These are phyloP conservation scores for Ramphastos sulfuratus DNA, from an alignment of 2,113 vertebrate species.

Conservation along the genomic window DNA sequence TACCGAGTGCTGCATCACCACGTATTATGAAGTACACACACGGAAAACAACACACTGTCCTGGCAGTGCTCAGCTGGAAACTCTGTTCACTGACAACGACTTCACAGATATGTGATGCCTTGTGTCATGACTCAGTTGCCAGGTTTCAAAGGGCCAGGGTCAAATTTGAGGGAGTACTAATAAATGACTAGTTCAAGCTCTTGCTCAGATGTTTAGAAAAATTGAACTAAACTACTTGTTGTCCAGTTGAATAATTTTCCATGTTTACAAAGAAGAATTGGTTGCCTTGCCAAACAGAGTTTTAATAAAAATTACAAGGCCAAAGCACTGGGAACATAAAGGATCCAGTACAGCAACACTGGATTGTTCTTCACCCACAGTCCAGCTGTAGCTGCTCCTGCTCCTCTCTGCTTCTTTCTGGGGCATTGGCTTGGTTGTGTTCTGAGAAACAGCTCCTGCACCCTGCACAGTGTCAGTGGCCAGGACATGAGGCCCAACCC, in stretches of 20 bases:
- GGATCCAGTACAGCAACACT: background rate
- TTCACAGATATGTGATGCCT: background rate
- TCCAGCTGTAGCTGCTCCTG: background rate
- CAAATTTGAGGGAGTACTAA: background rate
- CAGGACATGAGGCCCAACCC: fast-evolving
- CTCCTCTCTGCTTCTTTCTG: background rate
- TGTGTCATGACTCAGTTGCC: fast-evolving
- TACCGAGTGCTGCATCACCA: background rate
- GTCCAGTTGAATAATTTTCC: background rate
- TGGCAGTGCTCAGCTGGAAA: background rate
- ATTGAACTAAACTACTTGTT: background rate
- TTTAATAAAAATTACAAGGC: background rate
- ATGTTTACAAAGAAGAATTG: background rate
- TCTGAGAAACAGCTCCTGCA: background rate
- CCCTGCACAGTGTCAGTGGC: fast-evolving
- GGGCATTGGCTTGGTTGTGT: fast-evolving
- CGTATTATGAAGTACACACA: background rate
- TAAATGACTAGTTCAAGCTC: background rate
- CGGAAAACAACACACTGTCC: background rate
- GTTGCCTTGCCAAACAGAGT: background rate
- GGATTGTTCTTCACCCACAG: background rate
- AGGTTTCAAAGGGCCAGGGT: background rate
- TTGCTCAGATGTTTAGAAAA: background rate
- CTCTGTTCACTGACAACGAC: background rate
- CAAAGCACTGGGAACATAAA: background rate